Percentiles rank a stretch among this genome's conserved stretches.
These are phyloP conservation scores for Crocallis elinguaria DNA, from an alignment of 2,888 invertebrate species.

Conservation along the genomic window DNA sequence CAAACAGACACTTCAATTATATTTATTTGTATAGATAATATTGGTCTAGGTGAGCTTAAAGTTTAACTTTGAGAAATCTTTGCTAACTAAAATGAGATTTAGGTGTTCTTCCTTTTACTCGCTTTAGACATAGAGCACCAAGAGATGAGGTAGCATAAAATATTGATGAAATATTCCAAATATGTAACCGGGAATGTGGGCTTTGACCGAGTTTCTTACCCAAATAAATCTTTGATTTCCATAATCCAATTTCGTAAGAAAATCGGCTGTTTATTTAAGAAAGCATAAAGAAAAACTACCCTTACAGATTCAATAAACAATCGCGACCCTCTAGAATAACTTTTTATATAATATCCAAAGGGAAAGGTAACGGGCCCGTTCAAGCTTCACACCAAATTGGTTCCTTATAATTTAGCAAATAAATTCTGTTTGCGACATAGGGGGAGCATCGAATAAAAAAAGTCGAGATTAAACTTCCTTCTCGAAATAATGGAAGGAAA, in stretches of 20 bases:
- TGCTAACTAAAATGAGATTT: no score
- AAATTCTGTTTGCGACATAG: slow-evolving; percentile 31
- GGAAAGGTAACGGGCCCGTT: slow-evolving; percentile 21
- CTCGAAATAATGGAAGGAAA: slow-evolving; percentile 18
- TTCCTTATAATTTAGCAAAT: slow-evolving; percentile 37
- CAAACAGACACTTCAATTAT: no score
- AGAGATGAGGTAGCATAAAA: no score
- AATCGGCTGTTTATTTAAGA: neutral
- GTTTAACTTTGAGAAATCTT: no score
- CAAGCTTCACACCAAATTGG: slow-evolving; percentile 34
- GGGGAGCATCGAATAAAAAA: slow-evolving; percentile 25
- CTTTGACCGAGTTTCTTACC: neutral
- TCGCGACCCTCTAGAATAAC: slow-evolving; percentile 14
- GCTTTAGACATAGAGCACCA: no score
- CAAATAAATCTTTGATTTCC: neutral
- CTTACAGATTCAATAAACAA: slow-evolving; percentile 22
- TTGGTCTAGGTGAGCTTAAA: no score
- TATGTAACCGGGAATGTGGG: no score
- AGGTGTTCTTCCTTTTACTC: no score
- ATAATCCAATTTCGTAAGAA: neutral
- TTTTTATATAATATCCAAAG: slow-evolving; percentile 24
- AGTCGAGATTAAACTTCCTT: slow-evolving; percentile 38
- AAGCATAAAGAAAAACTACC: slow-evolving; percentile 3
- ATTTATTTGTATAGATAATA: no score
- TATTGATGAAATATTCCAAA: no score